Base-by-base conservation (phyloP, 2,113 vertebrate species). In the Xerus inauris region DNA sequence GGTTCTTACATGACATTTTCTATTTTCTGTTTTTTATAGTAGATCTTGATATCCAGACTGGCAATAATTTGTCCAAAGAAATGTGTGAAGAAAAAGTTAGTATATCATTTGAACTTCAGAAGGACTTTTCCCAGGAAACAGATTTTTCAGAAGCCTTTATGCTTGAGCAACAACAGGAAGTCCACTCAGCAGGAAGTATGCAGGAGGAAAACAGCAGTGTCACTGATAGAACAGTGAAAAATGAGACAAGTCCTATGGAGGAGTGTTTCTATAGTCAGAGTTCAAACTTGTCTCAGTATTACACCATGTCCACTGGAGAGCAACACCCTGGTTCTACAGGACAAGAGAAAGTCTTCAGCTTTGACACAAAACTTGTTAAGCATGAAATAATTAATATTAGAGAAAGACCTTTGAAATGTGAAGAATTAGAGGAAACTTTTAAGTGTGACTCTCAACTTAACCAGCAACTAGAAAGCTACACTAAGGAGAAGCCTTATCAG, bases 21-120 rank as follows among this genome's bases (percentile, higher is more conserved):
- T 97, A 59, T 95, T 96, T 96, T 84, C 13, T 96, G 6, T 76
- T 72, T 97, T 92, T 95, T 95, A 59, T 91, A 95, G 57, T 91
- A 93, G 92, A 89, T 93, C 91, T 17, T 95, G 76, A 94, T 87
- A 54, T 67, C 80, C 95, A 94, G 83, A 87, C 91, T 87, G 94
- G 85, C 83, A 85, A 19, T 95, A 93, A 97, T 87, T 57, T 97
- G 80, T 92, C 76, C 93, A 72, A 96, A 57, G 80, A 96, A 87
- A 91, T 87, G 16, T 90, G 26, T 49, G 84, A 96, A 93, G 89
- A 92, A 87, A 97, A 96, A 80, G 20, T 73, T 72, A 94, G 57
- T 75, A 51, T 11, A 87, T 95, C 84, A 67, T 85, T 95, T 94
- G 65, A 94, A 85, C 80, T 67, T 93, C 96, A 91, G 28, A 95